A percentile compares a stretch with the other conserved stretches of the same genome.
These are phyloP conservation scores for Tetranychus truncatus DNA, from an alignment of 2,888 invertebrate genomes.

Conservation along the genomic window DNA sequence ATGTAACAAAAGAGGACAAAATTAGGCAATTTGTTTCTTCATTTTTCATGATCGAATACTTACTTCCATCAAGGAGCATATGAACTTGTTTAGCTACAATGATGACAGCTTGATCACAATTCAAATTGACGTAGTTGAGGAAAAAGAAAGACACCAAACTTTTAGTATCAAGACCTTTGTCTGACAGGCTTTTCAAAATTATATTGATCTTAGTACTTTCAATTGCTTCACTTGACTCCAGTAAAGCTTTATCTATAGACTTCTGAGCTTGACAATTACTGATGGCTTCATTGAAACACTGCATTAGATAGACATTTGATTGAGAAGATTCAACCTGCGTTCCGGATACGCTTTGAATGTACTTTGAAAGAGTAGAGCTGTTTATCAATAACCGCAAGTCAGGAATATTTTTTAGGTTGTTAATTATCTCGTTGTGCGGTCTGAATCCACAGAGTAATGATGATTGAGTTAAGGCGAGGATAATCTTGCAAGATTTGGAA, in stretches of 20 bases:
- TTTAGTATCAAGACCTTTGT: slow-evolving; percentile 67
- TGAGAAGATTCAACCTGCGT: too few relatives aligned
- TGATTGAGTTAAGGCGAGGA: slow-evolving; percentile 80
- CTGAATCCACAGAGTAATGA: slow-evolving; percentile 86
- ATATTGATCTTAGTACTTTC: too few relatives aligned
- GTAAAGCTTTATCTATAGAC: too few relatives aligned
- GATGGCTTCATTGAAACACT: slow-evolving; percentile 39
- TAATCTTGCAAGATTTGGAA: slow-evolving; percentile 50
- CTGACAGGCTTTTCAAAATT: too few relatives aligned
- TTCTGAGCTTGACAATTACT: too few relatives aligned
- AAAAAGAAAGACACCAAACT: slow-evolving; percentile 81
- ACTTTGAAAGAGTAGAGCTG: too few relatives aligned
- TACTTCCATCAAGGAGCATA: slow-evolving; percentile 83
- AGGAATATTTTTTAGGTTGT: slow-evolving; percentile 20
- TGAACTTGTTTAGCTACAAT: slow-evolving; percentile 82
- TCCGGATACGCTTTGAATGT: too few relatives aligned
- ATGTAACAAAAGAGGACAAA: too few relatives aligned
- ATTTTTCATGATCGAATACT: slow-evolving; percentile 14
- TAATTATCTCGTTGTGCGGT: slow-evolving; percentile 52
- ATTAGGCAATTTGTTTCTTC: too few relatives aligned
- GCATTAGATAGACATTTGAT: slow-evolving; percentile 37
- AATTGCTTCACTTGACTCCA: too few relatives aligned
- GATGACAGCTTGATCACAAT: slow-evolving; percentile 78
- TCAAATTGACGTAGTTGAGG: slow-evolving; percentile 60
- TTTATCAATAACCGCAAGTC: slow-evolving; percentile 17